Evolutionary conservation across 2,888 invertebrate species (phyloP).

Genomic region (Ellobium chinense): DNA sequence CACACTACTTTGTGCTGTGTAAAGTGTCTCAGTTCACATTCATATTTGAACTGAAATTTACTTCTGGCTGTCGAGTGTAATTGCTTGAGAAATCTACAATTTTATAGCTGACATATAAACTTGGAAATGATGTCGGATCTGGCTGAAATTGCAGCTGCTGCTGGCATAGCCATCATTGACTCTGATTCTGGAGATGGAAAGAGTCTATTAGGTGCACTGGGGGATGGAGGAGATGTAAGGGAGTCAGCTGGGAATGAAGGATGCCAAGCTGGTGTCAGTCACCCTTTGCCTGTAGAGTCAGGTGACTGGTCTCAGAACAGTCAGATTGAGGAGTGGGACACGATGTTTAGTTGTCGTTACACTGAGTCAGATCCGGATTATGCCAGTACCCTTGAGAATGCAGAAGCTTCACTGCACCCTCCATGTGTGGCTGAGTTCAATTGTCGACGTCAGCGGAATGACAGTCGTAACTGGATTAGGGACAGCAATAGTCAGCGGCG

Average conservation of each 20-base stretch:
- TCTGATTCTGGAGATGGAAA: neutral
- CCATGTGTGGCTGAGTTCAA: slow-evolving; percentile 23
- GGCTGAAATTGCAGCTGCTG: slow-evolving; percentile 77
- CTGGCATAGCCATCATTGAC: slow-evolving; percentile 12
- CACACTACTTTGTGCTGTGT: too few species aligned
- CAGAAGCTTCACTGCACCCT: neutral
- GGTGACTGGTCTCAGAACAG: neutral
- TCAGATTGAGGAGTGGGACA: slow-evolving; percentile 1
- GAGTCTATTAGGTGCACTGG: too few species aligned
- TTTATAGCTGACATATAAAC: too few species aligned
- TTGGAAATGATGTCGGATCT: slow-evolving; percentile 89
- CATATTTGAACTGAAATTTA: too few species aligned
- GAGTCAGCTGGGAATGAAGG: neutral
- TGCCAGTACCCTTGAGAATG: neutral
- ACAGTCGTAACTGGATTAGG: slow-evolving; percentile 11
- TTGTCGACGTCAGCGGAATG: slow-evolving; percentile 9
- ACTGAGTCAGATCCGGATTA: slow-evolving; percentile 34
- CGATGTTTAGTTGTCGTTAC: slow-evolving; percentile 29
- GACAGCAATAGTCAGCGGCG: neutral
- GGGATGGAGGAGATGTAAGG: neutral
- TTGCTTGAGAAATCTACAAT: too few species aligned
- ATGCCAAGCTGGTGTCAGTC: neutral
- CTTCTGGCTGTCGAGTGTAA: too few species aligned
- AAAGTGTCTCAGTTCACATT: too few species aligned
- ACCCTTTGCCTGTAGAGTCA: neutral